phyloP scores from a whole-genome alignment of 2,797 vertebrate species.

The Erethizon dorsatum region DNA sequence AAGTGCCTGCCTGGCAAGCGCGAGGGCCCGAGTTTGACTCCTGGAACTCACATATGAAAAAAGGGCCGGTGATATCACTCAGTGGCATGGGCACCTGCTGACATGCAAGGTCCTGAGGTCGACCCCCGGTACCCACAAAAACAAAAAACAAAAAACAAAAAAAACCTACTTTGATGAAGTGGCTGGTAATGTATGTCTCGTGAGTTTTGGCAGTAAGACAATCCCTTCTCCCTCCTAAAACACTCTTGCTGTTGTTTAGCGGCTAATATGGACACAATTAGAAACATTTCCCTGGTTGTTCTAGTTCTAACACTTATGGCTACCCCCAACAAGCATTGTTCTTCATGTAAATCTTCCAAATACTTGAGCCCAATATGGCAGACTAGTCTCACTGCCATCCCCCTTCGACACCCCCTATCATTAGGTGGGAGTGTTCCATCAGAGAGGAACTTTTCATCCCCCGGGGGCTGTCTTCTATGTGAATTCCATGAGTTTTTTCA shows the following conservation, averaged over 20 bases:
- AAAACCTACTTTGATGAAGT: not conserved
- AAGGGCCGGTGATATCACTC: too few species aligned
- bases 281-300: not conserved
- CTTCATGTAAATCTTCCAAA: not conserved
- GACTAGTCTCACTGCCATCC: not conserved
- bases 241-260: not conserved
- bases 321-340: not conserved
- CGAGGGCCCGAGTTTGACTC: too few species aligned
- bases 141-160: too few species aligned
- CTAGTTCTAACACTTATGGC: not conserved
- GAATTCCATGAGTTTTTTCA: not conserved
- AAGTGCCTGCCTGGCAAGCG: too few species aligned
- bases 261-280: not conserved
- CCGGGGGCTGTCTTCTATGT: not conserved
- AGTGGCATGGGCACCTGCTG: too few species aligned
- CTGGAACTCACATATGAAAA: too few species aligned
- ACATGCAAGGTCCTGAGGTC: too few species aligned
- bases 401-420: too few species aligned
- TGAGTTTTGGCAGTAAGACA: not conserved
- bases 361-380: not conserved
- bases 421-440: too few species aligned
- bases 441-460: not conserved
- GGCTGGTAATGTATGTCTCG: not conserved
- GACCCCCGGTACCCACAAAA: too few species aligned
- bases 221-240: not conserved